phyloP scores from a whole-genome alignment of 92 coral and sea anemone species.

The Bergia sp. region DNA sequence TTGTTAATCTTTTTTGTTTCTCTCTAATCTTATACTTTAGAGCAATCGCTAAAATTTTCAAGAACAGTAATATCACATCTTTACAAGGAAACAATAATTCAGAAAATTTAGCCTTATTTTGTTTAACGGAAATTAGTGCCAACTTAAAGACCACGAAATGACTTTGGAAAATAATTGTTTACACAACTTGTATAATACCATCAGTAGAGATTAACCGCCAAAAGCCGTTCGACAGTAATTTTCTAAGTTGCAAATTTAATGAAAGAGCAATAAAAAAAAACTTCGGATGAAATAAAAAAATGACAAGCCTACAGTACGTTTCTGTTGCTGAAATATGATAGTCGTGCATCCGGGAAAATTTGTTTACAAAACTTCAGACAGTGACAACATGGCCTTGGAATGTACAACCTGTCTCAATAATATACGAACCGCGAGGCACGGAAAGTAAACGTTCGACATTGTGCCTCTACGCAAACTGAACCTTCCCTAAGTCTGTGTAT shows the following conservation, averaged over 20 bases:
- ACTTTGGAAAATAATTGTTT: not conserved
- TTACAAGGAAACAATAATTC: too few relatives aligned
- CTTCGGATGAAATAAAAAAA: not conserved
- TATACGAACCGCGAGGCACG: not conserved
- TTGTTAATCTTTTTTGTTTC: too few relatives aligned
- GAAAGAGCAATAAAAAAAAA: not conserved
- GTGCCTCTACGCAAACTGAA: not conserved
- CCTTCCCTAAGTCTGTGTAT: not conserved
- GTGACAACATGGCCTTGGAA: conserved; percentile 28
- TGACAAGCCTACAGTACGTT: not conserved
- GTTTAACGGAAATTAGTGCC: not conserved
- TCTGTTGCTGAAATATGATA: not conserved
- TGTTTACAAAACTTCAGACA: not conserved
- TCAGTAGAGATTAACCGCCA: not conserved
- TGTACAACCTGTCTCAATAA: conserved; percentile 15
- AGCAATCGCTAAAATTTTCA: too few relatives aligned
- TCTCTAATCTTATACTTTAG: not conserved
- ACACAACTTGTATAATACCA: too few relatives aligned
- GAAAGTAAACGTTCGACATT: not conserved
- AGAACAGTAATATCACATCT: too few relatives aligned
- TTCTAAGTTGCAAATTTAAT: not conserved
- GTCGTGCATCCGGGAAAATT: not conserved
- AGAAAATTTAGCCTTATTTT: too few relatives aligned
- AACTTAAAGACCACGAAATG: not conserved
- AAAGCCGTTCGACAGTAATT: not conserved